Evolutionary conservation across 2,888 invertebrate genomes (phyloP), one percentile per base, ranked within the genome.

Genomic region (Leptinotarsa peninsularis): DNA sequence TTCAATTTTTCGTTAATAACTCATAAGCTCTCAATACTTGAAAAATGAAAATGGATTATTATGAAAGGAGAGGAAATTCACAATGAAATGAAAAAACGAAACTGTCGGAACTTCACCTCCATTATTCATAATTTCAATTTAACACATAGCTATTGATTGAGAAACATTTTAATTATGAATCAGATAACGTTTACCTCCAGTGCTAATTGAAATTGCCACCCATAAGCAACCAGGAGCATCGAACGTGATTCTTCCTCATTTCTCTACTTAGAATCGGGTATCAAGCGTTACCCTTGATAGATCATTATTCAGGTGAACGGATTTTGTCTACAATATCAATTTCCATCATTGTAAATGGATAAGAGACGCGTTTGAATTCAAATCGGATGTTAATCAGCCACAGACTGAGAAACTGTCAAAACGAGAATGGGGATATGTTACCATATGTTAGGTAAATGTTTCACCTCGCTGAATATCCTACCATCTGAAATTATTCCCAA

Each of bases 301-400:
- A 56, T 56, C 17, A 10, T n/a, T 56, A 56, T 56, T 56, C 21
- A 17, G 15, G 56, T n/a, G 56, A 56, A n/a, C 27, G 56, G 4
- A 56, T 56, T 56, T 56, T 56, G n/a, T 56, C 56, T n/a, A 56
- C 21, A 56, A 56, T n/a, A 56, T 56, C 56, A 56, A 56, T 56
- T 56, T 56, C 5, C 21, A 56, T 56, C 21, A 56, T 56, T 21
- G 7, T 18, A 56, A 56, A 56, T 56, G 21, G 56, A 56, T 56
- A 56, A 56, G n/a, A 56, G 56, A 15, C 56, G 56, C 56, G 21
- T 56, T 18, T 56, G 56, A 4, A 56, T 56, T 56, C 56, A 18
- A 56, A 56, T 56, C n/a, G n/a, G 7, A 56, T 56, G 56, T 3
- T n/a, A 56, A 56, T 56, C 56, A 56, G 18, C 56, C 56, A 18